Evolutionary conservation across 2,888 invertebrate species (phyloP), one percentile per base, ranked within the genome.

Genomic region (Oligia strigilis): DNA sequence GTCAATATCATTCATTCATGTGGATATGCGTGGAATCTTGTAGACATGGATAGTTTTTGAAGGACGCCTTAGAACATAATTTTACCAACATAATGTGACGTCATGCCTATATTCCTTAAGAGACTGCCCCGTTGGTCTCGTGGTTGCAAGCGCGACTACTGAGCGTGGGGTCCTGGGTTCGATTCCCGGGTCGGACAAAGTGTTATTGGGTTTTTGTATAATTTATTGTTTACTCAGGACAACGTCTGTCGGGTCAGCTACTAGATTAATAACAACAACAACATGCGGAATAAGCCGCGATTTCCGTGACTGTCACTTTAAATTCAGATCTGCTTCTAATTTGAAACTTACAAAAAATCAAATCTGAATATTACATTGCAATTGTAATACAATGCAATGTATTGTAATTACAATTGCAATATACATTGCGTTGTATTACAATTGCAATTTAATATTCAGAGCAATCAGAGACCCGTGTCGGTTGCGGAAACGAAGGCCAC

Each of bases 381-480:
- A 40, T 40, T 40, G 4, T 40, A 40, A 40, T 40, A 40, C 40
- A 40, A 3, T 40, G 40, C 4, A 40, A 40, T 40, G 40, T 40
- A 40, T 40, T 40, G 40, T 40, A 40, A 40, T 40, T 40, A 40
- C 40, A 40, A 40, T 40, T 40, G 40, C 40, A 40, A 40, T 40
- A 40, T 40, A 40, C 40, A 40, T 3, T 40, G 40, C 40, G 4
- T 40, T 40, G 40, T 40, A 40, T 40, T 40, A 40, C 40, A 40
- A 43, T 46, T 46, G 36, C 75, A 77, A 77, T 84, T 77, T 77
- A 77, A 76, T 83, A 86, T 83, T 86, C 80, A 75, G 49, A 78
- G 55, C 78, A 55, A 43, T 77, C 79, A 84, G 75, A 77, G 72
- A 72, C 64, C 76, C 76, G 66, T 69, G 74, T 83, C n/a, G 52